Percentiles rank a stretch among this genome's conserved stretches.
These are phyloP conservation scores for Rhegmatorhina hoffmannsi DNA, from an alignment of 2,113 vertebrate genomes.

Conservation along the genomic window DNA sequence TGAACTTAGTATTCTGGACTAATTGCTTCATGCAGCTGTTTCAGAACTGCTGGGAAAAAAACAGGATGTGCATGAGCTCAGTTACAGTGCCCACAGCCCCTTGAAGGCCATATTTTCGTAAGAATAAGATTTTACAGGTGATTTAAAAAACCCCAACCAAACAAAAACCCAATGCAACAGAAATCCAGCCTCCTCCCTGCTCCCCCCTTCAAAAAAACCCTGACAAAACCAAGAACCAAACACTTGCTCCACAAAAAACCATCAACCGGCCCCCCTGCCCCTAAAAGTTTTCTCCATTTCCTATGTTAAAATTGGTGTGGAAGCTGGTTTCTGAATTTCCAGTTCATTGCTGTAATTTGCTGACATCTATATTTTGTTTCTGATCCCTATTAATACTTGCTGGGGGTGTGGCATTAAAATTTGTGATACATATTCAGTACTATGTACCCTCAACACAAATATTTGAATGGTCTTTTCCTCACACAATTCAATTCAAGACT, in stretches of 20 bases:
- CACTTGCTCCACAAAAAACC: fast-evolving
- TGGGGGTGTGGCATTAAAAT: not conserved
- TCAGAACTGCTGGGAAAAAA: not conserved
- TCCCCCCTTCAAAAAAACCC: not conserved
- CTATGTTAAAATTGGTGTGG: too few relatives aligned
- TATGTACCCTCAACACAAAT: not conserved
- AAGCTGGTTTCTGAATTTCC: not conserved
- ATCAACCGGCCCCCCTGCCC: fast-evolving
- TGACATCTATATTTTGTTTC: not conserved
- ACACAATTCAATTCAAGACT: not conserved
- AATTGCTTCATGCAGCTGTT: not conserved
- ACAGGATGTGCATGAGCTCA: not conserved
- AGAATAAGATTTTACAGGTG: not conserved
- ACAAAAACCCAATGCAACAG: not conserved
- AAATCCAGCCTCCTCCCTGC: too few relatives aligned
- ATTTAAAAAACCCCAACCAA: not conserved
- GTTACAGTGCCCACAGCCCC: not conserved
- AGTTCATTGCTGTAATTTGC: not conserved
- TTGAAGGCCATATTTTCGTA: fast-evolving
- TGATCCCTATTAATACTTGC: not conserved
- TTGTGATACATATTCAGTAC: not conserved
- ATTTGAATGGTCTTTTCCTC: not conserved
- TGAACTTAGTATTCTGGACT: not conserved
- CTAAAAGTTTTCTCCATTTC: not conserved
- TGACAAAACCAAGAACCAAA: not conserved